Conservation (phyloP, 2,113 vertebrate species). For the Zapornia atra region DNA sequence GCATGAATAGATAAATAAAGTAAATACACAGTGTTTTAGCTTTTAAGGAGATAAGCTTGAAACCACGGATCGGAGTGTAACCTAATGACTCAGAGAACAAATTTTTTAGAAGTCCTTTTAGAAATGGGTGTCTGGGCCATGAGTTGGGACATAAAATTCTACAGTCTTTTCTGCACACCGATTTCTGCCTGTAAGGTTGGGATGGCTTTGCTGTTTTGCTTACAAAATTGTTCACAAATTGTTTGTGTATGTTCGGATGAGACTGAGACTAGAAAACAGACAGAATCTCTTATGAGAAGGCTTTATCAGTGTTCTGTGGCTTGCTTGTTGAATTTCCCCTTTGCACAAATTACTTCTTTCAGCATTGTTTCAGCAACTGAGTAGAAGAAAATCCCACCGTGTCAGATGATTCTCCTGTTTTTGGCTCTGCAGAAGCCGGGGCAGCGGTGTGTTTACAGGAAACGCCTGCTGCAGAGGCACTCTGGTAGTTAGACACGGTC, state of each 20-base stretch:
- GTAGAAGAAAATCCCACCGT: constrained; percentile 39
- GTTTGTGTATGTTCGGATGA: background rate
- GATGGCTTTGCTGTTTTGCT: background rate
- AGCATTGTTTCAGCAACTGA: constrained; percentile 24
- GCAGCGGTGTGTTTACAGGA: constrained; percentile 58
- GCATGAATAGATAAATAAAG: constrained; percentile 51
- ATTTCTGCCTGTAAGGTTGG: background rate
- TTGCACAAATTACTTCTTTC: background rate
- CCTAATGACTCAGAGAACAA: background rate
- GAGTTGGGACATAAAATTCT: background rate
- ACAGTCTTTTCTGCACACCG: background rate
- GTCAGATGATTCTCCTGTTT: constrained; percentile 31
- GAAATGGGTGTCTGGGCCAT: background rate
- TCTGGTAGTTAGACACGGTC: constrained; percentile 8
- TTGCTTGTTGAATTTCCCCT: background rate
- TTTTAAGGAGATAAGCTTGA: constrained; percentile 37
- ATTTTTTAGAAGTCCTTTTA: background rate
- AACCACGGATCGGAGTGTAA: background rate
- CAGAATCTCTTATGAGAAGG: background rate
- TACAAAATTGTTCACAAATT: background rate
- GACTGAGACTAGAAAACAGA: background rate
- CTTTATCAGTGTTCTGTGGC: background rate
- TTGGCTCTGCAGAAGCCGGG: background rate
- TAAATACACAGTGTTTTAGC: background rate
- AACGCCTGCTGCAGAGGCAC: constrained; percentile 53